Conservation (phyloP, 2,797 vertebrate species). For the Delichon dasypus region DNA sequence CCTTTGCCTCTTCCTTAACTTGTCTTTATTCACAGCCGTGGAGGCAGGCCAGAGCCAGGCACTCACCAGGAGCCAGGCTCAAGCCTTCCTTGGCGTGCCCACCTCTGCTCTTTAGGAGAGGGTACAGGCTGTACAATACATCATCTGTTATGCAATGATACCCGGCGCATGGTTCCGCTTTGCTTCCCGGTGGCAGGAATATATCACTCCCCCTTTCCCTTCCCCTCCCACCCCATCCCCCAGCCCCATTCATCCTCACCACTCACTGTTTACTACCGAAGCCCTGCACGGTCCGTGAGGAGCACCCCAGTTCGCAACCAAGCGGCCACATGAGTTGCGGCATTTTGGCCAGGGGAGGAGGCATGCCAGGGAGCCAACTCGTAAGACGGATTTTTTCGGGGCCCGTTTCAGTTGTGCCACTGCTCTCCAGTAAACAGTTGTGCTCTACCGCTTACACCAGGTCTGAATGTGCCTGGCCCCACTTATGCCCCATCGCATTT, state of each 20-base stretch:
- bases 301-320: background rate
- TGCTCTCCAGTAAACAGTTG: background rate
- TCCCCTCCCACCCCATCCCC: background rate
- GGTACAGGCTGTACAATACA: conserved; percentile 66
- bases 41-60: conserved; percentile 52
- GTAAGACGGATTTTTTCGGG: background rate
- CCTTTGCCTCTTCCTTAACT: conserved; percentile 33
- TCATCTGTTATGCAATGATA: conserved; percentile 71
- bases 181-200: conserved; percentile 31
- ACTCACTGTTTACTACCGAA: background rate
- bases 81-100: conserved; percentile 66
- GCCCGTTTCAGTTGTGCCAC: background rate
- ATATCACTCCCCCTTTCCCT: background rate
- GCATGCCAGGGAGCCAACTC: background rate
- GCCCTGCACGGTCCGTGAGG: background rate
- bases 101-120: conserved; percentile 65
- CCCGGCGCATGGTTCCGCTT: conserved; percentile 34
- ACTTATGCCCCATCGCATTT: background rate
- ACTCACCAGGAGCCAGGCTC: conserved; percentile 59
- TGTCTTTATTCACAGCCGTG: conserved; percentile 18
- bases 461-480: background rate
- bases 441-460: background rate
- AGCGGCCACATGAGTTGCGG: background rate
- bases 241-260: background rate
- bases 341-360: background rate